Evolutionary conservation across 2,797 vertebrate genomes (phyloP).

Genomic region (Rousettus madagascariensis): DNA sequence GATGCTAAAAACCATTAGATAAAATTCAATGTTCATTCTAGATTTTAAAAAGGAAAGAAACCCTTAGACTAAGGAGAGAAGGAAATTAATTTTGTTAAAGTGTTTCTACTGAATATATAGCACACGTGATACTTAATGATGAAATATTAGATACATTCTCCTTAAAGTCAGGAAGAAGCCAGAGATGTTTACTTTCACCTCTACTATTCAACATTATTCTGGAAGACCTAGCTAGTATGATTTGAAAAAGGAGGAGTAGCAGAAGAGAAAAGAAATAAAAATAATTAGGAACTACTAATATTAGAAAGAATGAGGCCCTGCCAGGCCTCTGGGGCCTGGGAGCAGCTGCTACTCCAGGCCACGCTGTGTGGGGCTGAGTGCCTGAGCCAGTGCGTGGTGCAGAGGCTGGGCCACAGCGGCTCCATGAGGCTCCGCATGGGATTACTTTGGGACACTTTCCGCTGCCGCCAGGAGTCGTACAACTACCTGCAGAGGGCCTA

Average conservation of each 20-base stretch:
- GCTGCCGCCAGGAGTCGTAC: constrained; percentile 90
- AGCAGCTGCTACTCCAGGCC: constrained; percentile 85
- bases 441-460: constrained; percentile 90
- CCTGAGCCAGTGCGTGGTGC: constrained; percentile 87
- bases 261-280: not conserved
- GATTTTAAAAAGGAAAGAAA: not conserved
- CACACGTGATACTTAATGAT: not conserved
- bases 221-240: not conserved
- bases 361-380: constrained; percentile 92
- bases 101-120: not conserved
- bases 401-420: constrained; percentile 80
- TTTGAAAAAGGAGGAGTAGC: not conserved
- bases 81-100: not conserved
- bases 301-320: not conserved
- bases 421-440: constrained; percentile 88
- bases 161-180: not conserved
- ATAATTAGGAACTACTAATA: not conserved
- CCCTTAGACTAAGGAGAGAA: not conserved
- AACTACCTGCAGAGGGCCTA: constrained; percentile 97
- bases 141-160: not conserved
- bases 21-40: not conserved
- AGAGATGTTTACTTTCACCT: not conserved
- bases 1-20: not conserved
- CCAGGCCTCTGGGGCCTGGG: constrained; percentile 73
- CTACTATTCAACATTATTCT: not conserved